Evolutionary conservation across 2,888 invertebrate species (phyloP), one percentile per base, ranked within the genome.

Genomic region (Alviniconcha strummeri): DNA sequence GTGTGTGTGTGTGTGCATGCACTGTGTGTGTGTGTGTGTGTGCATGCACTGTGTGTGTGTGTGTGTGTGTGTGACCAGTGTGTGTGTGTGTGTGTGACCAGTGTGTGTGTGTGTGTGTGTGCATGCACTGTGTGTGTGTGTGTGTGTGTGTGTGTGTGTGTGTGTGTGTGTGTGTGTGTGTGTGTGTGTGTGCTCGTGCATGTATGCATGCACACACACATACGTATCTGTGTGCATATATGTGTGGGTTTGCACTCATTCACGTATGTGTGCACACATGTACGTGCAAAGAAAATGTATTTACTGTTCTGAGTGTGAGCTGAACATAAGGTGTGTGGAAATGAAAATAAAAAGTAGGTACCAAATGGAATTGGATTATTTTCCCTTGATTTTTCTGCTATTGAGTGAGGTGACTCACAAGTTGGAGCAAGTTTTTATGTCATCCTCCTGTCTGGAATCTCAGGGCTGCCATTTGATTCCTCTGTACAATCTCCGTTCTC

Each of bases 151-250:
- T 9, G 69, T 69, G 69, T 69, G 69, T 69, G 69, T 69, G 69
- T 69, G 69, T 69, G 69, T 69, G 69, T 17, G 69, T 0, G 3
- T n/a, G 15, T 1, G 7, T 17, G 69, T 3, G 69, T 3, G 69
- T 17, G 69, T 69, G 72, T 36, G 36, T 72, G 72, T 36, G 36
- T 36, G 71, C 69, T 7, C 17, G 69, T 17, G 69, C 17, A n/a
- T 69, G 69, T 17, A n/a, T 17, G n/a, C 69, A n/a, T 17, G 69
- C 17, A 69, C n/a, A n/a, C n/a, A 69, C n/a, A n/a, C 69, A 69
- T 69, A n/a, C 6, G 69, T 69, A n/a, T 69, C 5, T 69, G 69
- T 69, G 69, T 77, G 77, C 76, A 36, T 82, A 4, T 60, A 11
- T 57, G 76, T 76, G 60, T 76, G 9, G 7, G 82, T 72, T 75